A percentile compares a stretch with the other conserved stretches of the same genome.
These are phyloP conservation scores for Cosmia trapezina DNA, from an alignment of 2,888 invertebrate genomes.

Conservation along the genomic window DNA sequence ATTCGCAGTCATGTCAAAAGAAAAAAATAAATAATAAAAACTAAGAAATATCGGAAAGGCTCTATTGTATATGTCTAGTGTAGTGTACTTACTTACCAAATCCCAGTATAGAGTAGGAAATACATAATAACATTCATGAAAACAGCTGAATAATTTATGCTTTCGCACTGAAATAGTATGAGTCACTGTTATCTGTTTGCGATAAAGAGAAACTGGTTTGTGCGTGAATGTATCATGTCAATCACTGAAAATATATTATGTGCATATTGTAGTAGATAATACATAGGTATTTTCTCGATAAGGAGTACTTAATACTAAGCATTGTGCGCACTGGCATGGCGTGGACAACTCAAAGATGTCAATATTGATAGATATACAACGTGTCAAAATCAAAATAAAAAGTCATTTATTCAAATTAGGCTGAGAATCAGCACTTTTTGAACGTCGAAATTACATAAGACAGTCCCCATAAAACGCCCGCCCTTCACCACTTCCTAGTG, in stretches of 20 bases:
- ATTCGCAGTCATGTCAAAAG: too few relatives aligned
- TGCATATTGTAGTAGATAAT: conserved; percentile 17
- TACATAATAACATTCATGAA: conserved; percentile 1
- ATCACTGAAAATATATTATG: conserved; percentile 12
- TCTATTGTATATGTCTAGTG: background rate
- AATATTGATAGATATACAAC: background rate
- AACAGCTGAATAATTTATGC: background rate
- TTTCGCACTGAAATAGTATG: background rate
- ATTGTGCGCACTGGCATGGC: background rate
- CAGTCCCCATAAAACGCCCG: too few relatives aligned
- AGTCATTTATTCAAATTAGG: too few relatives aligned
- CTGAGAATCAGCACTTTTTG: too few relatives aligned
- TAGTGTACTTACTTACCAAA: conserved; percentile 16
- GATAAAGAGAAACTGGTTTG: conserved; percentile 28
- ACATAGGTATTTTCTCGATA: conserved; percentile 2
- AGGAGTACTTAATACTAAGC: background rate
- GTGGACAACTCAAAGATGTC: background rate
- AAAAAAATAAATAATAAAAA: too few relatives aligned
- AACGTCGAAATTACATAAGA: too few relatives aligned
- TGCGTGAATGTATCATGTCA: conserved; percentile 1
- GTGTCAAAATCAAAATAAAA: too few relatives aligned
- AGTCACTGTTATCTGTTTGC: conserved; percentile 18
- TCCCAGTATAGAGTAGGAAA: background rate
- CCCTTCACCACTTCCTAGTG: too few relatives aligned
- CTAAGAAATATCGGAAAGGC: too few relatives aligned